Evolutionary conservation across 2,797 vertebrate species (phyloP), one percentile per base, ranked within the genome.

Genomic region (Danio tinwini): DNA sequence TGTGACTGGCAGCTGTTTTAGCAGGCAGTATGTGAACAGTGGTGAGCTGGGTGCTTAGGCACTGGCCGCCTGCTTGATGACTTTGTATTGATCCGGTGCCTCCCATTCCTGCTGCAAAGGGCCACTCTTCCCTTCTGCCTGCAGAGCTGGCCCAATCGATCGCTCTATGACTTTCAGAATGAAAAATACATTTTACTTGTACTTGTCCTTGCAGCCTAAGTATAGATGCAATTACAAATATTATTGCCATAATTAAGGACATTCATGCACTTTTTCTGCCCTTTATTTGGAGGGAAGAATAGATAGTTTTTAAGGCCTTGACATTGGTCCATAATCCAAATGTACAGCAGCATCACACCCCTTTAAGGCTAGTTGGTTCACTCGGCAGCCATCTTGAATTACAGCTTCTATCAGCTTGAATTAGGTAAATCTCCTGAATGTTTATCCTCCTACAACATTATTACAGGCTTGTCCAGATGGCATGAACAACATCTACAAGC

Each of bases 101-200:
- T 86, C 73, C 81, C 14, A 2, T 55, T 81, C 61, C 61, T 42
- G 59, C 40, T 47, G 78, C 47, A 39, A 71, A 79, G 68, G 62
- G 53, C 79, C 67, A 74, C 76, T 81, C 55, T 83, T 84, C 74
- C 45, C 72, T 76, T 55, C 67, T 74, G 78, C 67, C 72, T 56
- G 44, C 64, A 69, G 65, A 71, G 39, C 56, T 21, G 56, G 40
- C 52, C 12, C 10, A 39, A 86, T 85, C 74, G 81, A 88, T 86
- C 21, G 69, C 45, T 47, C 50, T 67, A 45, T 80, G 68, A 81
- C 81, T 68, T 76, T 53, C 76, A 44, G 63, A 67, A 67, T 82
- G 74, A 62, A 81, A 88, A 86, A 86, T 78, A 83, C 67, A 76
- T 49, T 64, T 80, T 83, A n/a, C n/a, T n/a, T n/a, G 69, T 68